A percentile compares a stretch with the other conserved stretches of the same genome.
Conservation (phyloP, 2,888 invertebrate species). For the Amblyjoppa fuscipennis region DNA sequence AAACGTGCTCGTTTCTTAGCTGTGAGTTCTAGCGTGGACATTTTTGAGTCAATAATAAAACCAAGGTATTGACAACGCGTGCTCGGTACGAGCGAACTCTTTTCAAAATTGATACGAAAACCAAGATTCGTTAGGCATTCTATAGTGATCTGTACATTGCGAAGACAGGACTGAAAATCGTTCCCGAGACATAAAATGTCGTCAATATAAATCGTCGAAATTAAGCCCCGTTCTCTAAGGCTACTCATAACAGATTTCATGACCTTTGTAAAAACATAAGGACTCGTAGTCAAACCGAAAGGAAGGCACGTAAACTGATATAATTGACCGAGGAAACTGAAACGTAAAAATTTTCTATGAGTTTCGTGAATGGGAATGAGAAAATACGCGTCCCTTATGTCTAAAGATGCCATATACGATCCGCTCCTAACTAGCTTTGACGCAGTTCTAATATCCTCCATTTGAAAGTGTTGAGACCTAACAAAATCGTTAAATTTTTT, state of each 20-base stretch:
- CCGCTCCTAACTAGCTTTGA: not conserved
- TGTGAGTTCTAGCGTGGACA: conserved; percentile 68
- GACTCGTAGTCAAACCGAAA: conserved; percentile 14
- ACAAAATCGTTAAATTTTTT: conserved; percentile 5
- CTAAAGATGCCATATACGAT: not conserved
- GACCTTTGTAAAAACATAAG: conserved; percentile 24
- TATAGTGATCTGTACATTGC: not conserved
- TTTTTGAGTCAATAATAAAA: conserved; percentile 72
- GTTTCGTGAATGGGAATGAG: not conserved
- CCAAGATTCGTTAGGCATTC: conserved; percentile 12
- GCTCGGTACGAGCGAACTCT: conserved; percentile 32
- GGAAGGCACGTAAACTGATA: conserved; percentile 12
- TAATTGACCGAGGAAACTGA: conserved; percentile 6
- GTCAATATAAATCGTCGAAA: conserved; percentile 27
- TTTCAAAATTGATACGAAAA: conserved; percentile 44
- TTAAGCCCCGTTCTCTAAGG: not conserved
- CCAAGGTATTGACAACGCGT: conserved; percentile 40
- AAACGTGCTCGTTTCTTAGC: conserved; percentile 72
- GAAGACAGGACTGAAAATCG: not conserved
- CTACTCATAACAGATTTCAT: conserved; percentile 23
- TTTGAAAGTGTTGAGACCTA: conserved; percentile 14
- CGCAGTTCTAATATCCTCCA: conserved; percentile 22
- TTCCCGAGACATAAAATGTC: conserved; percentile 27
- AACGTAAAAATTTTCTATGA: conserved; percentile 11
- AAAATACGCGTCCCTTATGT: conserved; percentile 26